phyloP scores from a whole-genome alignment of 2,797 vertebrate genomes.

The Melanotaenia nigrans region DNA sequence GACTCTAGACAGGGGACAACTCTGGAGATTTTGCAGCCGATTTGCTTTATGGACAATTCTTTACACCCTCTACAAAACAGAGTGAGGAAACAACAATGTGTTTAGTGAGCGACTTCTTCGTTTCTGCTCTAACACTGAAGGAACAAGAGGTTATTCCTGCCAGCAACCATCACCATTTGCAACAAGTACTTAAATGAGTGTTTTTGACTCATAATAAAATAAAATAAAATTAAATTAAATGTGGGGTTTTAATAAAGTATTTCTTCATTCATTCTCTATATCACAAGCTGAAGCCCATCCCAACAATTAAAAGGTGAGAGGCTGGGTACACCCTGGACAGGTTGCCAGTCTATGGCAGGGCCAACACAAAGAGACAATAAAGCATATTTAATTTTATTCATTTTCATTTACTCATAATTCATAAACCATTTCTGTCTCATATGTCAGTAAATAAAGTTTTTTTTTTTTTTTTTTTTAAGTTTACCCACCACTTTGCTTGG shows the following conservation, averaged over 20 bases:
- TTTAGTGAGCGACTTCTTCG: too few relatives aligned
- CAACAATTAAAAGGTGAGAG: too few relatives aligned
- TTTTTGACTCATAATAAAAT: too few relatives aligned
- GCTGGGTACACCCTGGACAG: neutral
- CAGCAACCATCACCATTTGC: too few relatives aligned
- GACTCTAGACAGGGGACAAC: too few relatives aligned
- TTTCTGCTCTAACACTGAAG: too few relatives aligned
- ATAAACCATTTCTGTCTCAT: neutral
- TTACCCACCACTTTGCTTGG: constrained; percentile 9
- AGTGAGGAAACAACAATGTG: too few relatives aligned
- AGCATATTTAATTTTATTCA: neutral
- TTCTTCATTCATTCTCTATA: neutral
- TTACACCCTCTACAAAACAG: too few relatives aligned
- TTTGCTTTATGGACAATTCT: too few relatives aligned
- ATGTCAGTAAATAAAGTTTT: constrained; percentile 2
- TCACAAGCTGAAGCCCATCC: neutral
- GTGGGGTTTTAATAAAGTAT: neutral
- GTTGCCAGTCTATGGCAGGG: neutral
- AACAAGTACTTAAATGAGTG: too few relatives aligned
- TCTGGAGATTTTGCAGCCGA: too few relatives aligned
- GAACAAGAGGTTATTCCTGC: too few relatives aligned
- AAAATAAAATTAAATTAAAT: neutral
- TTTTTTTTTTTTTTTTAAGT: constrained; percentile 11
- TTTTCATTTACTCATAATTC: neutral
- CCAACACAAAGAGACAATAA: neutral